A percentile compares a stretch with the other conserved stretches of the same genome.
phyloP scores from a whole-genome alignment of 2,888 invertebrate genomes.

The Pristionchus fissidentatus region DNA sequence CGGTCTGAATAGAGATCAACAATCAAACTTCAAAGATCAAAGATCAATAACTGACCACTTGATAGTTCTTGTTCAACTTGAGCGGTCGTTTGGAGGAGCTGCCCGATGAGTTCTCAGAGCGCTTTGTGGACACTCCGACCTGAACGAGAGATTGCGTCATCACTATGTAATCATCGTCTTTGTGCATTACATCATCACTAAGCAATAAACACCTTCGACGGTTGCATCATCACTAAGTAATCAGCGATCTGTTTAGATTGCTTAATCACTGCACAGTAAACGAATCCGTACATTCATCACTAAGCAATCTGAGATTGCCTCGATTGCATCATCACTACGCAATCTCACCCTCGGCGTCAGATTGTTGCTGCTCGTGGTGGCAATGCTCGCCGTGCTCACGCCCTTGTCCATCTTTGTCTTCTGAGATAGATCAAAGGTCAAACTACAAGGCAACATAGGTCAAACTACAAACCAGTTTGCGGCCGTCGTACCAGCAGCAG shows the following conservation, averaged over 20 bases:
- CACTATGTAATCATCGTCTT: neutral
- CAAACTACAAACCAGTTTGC: slow-evolving; percentile 14
- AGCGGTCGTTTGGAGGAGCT: slow-evolving; percentile 12
- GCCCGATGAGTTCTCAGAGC: neutral
- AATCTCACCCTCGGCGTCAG: slow-evolving; percentile 17
- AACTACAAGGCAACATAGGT: neutral
- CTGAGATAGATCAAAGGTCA: neutral
- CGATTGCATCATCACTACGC: no score
- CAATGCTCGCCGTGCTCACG: neutral
- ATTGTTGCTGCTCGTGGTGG: neutral
- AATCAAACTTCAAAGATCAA: neutral
- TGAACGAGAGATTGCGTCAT: neutral
- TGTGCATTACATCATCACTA: neutral
- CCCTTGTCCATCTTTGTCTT: slow-evolving; percentile 28
- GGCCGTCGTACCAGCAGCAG: slow-evolving; percentile 19
- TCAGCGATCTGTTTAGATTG: neutral
- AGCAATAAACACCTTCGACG: no score
- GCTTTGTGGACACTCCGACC: neutral
- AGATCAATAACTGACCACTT: neutral
- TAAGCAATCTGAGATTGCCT: neutral
- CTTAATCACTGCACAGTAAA: no score
- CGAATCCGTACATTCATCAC: no score
- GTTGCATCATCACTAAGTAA: neutral
- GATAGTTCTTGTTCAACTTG: neutral
- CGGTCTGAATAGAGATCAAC: neutral